Conservation (phyloP, 1,140 invertebrate genomes). For the Nasonia vitripennis region DNA sequence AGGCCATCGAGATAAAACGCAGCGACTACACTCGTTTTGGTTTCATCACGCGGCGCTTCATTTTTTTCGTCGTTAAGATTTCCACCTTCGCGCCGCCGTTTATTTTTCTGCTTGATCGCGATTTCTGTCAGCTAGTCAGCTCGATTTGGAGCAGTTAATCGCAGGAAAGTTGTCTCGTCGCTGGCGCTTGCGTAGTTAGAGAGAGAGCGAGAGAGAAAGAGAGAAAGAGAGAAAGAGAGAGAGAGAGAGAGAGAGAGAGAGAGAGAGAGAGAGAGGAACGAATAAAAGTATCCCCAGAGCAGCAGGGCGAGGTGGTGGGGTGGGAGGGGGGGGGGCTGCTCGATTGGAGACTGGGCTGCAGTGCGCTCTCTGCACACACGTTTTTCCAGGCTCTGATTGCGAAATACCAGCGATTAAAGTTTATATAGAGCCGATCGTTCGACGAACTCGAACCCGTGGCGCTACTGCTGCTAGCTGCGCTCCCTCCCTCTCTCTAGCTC, state of each 20-base stretch:
- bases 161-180: background rate
- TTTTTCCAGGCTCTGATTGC: slow-evolving; percentile 38
- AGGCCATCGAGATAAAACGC: no score
- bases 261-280: background rate
- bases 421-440: slow-evolving; percentile 58
- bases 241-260: no score
- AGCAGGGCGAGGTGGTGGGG: background rate
- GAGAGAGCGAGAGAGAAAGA: background rate
- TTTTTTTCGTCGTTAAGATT: no score
- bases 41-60: no score
- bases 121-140: no score
- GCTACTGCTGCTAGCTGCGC: background rate
- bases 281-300: slow-evolving; percentile 13
- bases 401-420: slow-evolving; percentile 65
- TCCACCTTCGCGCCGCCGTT: no score
- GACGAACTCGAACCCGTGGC: slow-evolving; percentile 5
- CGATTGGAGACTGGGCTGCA: background rate
- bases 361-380: background rate
- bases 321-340: background rate
- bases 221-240: no score
- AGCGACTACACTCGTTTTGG: no score
- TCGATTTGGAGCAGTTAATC: background rate
- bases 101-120: background rate
- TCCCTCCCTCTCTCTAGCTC: background rate
- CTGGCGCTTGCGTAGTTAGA: background rate